These are phyloP conservation scores for Ptyas mucosa DNA, from an alignment of 2,113 vertebrate species.

Conservation along the genomic window DNA sequence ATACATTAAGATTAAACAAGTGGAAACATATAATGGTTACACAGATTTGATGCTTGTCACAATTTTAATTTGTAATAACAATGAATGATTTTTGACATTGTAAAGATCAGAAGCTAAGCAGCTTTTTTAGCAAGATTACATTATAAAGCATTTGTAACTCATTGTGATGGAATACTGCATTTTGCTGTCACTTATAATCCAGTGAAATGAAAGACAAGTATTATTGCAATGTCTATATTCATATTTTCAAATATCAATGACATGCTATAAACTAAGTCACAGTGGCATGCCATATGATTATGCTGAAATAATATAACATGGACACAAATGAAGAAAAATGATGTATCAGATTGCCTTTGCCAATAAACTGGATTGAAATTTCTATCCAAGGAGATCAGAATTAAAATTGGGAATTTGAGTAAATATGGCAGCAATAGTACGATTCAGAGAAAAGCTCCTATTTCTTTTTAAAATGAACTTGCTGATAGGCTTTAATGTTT, in stretches of 20 bases:
- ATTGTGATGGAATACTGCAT: slow-evolving; percentile 57
- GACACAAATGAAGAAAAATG: slow-evolving; percentile 70
- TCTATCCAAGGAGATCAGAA: slow-evolving; percentile 56
- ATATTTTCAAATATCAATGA: slow-evolving; percentile 70
- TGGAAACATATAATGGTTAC: slow-evolving; percentile 49
- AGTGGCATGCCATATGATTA: slow-evolving; percentile 58
- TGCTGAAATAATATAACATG: slow-evolving; percentile 72
- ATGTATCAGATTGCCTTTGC: slow-evolving; percentile 52
- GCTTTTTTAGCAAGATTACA: slow-evolving; percentile 57
- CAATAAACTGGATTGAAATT: slow-evolving; percentile 49
- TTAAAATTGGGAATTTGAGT: slow-evolving; percentile 67
- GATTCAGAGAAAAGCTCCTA: slow-evolving; percentile 58
- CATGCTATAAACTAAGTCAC: slow-evolving; percentile 68
- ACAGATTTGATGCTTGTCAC: slow-evolving; percentile 38
- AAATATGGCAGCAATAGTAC: slow-evolving; percentile 66
- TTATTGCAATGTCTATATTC: slow-evolving; percentile 64
- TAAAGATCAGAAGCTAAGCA: slow-evolving; percentile 56
- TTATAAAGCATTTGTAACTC: slow-evolving; percentile 58
- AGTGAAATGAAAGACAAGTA: slow-evolving; percentile 64
- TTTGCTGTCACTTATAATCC: slow-evolving; percentile 60
- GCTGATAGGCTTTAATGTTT: slow-evolving; percentile 63
- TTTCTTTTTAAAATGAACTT: slow-evolving; percentile 66
- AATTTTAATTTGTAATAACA: slow-evolving; percentile 58
- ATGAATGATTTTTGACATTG: slow-evolving; percentile 52
- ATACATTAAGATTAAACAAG: slow-evolving; percentile 53